Conservation (phyloP, 2,113 vertebrate genomes). For the Phaethon lepturus region DNA sequence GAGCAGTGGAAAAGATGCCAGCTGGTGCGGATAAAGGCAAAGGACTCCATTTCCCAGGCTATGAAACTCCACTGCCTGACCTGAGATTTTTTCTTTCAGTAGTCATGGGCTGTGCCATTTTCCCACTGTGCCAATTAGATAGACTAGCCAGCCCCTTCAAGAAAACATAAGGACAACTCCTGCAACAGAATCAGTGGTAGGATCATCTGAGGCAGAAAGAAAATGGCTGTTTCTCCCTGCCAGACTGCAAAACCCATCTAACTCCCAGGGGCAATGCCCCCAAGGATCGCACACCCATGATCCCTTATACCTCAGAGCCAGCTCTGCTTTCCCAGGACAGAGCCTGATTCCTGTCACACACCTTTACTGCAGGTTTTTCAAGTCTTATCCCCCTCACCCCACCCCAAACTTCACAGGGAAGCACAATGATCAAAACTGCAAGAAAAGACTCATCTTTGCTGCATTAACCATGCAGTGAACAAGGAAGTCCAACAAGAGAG, state of each 20-base stretch:
- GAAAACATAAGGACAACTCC: background rate
- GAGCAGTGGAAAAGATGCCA: background rate
- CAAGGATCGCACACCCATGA: background rate
- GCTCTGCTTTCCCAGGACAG: background rate
- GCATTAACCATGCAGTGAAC: background rate
- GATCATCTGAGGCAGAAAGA: background rate
- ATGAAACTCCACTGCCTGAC: accelerated
- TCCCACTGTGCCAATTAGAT: background rate
- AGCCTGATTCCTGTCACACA: background rate
- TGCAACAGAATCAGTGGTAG: background rate
- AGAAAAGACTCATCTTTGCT: background rate
- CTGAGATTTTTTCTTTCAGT: background rate
- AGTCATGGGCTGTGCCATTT: background rate
- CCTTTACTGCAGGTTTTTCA: background rate
- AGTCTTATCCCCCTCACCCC: background rate
- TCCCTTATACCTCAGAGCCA: background rate
- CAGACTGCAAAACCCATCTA: background rate
- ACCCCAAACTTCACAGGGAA: background rate
- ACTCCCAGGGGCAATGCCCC: background rate
- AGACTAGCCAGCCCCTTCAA: background rate
- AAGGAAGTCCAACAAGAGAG: background rate
- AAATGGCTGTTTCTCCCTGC: background rate
- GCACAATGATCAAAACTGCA: background rate
- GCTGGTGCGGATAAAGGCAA: background rate
- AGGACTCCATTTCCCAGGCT: background rate